Conservation (phyloP, 2,113 vertebrate species). For the Sigmodon hispidus region DNA sequence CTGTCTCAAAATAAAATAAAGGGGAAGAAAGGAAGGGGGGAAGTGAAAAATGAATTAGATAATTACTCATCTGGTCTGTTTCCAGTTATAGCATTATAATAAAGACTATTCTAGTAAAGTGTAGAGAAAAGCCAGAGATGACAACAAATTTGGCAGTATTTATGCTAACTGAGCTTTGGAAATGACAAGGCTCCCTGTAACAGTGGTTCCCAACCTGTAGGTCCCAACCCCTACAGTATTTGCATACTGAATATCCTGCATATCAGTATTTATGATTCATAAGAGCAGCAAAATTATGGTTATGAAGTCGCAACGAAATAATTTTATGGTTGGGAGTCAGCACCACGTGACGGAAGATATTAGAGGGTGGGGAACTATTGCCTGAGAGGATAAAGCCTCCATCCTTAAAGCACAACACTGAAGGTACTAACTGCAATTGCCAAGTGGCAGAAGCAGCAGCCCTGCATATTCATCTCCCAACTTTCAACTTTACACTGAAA, state of each 20-base stretch:
- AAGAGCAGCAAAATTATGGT: not conserved
- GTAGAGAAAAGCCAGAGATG: not conserved
- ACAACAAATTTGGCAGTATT: not conserved
- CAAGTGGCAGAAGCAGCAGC: not conserved
- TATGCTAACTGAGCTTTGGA: conserved; percentile 4
- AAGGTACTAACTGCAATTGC: conserved; percentile 38
- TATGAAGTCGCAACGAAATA: not conserved
- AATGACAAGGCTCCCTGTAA: not conserved
- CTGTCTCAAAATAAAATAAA: not conserved
- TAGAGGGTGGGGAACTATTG: not conserved
- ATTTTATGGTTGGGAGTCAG: not conserved
- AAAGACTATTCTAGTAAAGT: conserved; percentile 26
- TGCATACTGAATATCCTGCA: not conserved
- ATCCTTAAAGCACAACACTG: conserved; percentile 17
- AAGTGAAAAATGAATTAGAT: not conserved
- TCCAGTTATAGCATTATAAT: conserved; percentile 7
- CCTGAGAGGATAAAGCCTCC: not conserved
- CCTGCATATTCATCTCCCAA: not conserved
- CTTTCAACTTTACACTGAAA: conserved; percentile 45
- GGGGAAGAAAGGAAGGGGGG: not conserved
- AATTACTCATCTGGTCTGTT: conserved; percentile 22
- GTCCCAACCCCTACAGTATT: not conserved
- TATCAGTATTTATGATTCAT: not conserved
- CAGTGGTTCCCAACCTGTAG: not conserved
- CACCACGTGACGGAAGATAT: not conserved